These are phyloP conservation scores for Salvelinus alpinus DNA, from an alignment of 2,113 vertebrate species.

Conservation along the genomic window DNA sequence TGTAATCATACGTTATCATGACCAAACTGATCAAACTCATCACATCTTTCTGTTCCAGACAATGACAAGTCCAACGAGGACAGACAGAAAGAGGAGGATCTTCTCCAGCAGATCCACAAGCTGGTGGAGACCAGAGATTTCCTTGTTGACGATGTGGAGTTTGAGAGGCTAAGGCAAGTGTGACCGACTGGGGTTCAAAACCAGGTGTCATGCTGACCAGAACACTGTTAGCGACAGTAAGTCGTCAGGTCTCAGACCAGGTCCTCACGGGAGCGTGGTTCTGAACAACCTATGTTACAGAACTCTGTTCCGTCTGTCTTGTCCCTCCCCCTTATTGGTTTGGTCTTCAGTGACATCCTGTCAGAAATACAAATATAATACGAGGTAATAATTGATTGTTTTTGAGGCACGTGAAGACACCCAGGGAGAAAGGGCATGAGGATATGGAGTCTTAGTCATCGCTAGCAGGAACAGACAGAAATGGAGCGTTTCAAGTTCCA, in stretches of 20 bases:
- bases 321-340: neutral
- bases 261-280: no score
- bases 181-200: no score
- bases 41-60: constrained; percentile 65
- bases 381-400: neutral
- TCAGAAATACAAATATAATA: no score
- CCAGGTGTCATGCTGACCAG: neutral
- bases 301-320: neutral
- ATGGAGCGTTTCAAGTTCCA: neutral
- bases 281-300: no score
- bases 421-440: neutral
- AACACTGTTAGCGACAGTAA: no score
- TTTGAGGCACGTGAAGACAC: neutral
- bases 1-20: no score
- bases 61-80: constrained; percentile 83
- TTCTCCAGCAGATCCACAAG: constrained; percentile 87
- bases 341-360: neutral
- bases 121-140: constrained; percentile 89
- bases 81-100: constrained; percentile 81
- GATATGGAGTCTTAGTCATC: neutral
- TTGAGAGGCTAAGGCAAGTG: constrained; percentile 83
- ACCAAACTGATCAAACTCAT: no score
- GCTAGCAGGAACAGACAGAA: neutral
- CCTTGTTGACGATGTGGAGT: constrained; percentile 89
- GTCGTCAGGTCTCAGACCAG: no score